Evolutionary conservation across 2,888 invertebrate species (phyloP), one percentile per base, ranked within the genome.

Genomic region (Ptychoptera albimana): DNA sequence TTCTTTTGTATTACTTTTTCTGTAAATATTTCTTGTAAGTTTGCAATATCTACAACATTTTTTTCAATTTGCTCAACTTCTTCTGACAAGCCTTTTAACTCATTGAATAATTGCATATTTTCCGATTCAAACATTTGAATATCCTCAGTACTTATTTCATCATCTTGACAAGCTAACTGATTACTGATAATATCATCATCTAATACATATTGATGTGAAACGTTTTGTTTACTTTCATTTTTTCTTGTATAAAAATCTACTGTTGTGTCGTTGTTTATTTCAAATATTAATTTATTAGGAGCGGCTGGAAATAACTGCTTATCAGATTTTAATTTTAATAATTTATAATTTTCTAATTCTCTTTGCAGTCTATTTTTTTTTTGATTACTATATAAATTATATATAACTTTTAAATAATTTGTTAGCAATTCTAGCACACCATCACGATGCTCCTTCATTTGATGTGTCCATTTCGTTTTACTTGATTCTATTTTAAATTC

Each of bases 11-110:
- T 39, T 54, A 74, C 75, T 77, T 84, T 97, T 73, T 97, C 96
- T 10, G 94, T 87, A 57, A 98, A 94, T 51, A 93, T 79, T 63
- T 94, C 88, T 61, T 98, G 97, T 23, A 98, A 67, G 60, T 88
- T 85, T 2, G 94, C 88, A 55, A 98, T 94, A 59, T 94, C 91
- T 1, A 93, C 80, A 1, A 98, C 93, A 70, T 93, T 93, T 55
- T 78, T 82, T 57, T 86, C 86, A 55, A 89, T 87, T 60, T 82
- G 85, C 60, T 79, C 80, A 1, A 94, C 88, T 67, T 96, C 94
- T 56, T 92, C 89, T 0, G 84, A 82, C 58, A 92, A 71, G 46
- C 80, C 85, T 60, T 88, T 91, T 40, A 96, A 67, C 54, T 93
- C 86, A 57, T 88, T 84, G 55, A 82, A 81, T 9, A 96, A 66